Percentiles rank a stretch among this genome's conserved stretches.
These are phyloP conservation scores for Elachura formosa DNA, from an alignment of 2,113 vertebrate species.

Conservation along the genomic window DNA sequence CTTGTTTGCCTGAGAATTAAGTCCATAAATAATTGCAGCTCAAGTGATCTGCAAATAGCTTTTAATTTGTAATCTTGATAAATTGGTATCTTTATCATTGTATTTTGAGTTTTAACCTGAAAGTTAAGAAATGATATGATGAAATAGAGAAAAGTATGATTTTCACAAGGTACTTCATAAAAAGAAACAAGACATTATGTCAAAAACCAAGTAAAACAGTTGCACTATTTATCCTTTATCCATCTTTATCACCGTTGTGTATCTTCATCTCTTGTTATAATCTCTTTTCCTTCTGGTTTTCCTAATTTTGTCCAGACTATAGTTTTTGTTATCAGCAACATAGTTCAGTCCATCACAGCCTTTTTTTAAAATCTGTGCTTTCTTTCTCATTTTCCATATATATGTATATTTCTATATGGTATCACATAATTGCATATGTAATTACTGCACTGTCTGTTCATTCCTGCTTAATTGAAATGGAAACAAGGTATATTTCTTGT, in stretches of 20 bases:
- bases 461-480: background rate
- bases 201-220: background rate
- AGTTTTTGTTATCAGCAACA: background rate
- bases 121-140: background rate
- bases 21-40: background rate
- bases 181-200: background rate
- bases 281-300: background rate
- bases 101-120: background rate
- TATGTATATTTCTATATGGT: background rate
- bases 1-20: background rate
- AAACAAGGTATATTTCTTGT: background rate
- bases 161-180: background rate
- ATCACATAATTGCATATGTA: background rate
- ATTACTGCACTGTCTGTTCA: background rate
- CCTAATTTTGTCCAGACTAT: background rate
- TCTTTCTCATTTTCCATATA: background rate
- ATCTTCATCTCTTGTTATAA: background rate
- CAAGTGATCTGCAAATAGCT: background rate
- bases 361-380: background rate
- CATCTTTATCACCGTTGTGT: background rate
- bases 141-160: background rate
- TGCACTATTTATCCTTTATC: background rate
- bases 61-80: background rate
- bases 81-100: background rate
- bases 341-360: background rate